Percentiles rank a stretch among this genome's conserved stretches.
Conservation (phyloP, 2,113 vertebrate genomes). For the Chaenogobius annularis region DNA sequence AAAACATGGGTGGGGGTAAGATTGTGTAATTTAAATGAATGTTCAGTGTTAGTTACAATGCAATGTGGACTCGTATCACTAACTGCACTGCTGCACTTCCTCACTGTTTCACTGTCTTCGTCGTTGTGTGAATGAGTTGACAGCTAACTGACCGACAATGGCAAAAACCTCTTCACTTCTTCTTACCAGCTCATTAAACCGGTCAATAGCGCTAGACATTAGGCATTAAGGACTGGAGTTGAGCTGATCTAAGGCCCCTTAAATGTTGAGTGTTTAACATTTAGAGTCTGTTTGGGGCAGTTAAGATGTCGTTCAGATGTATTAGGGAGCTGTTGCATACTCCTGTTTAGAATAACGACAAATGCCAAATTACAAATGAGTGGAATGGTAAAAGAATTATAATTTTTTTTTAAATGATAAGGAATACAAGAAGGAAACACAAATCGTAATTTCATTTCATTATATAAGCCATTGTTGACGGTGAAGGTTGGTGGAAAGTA, state of each 20-base stretch:
- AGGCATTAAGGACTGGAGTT: neutral
- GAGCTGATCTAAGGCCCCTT: neutral
- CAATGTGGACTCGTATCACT: neutral
- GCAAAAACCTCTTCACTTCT: conserved; percentile 3
- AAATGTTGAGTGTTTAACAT: neutral
- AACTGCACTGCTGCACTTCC: conserved; percentile 2
- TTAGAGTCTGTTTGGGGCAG: conserved; percentile 2
- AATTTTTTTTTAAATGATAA: no score
- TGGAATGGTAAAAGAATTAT: no score
- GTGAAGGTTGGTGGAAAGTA: no score
- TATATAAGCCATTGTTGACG: no score
- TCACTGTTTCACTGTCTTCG: conserved; percentile 6
- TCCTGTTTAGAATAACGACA: neutral
- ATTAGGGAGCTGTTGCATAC: neutral
- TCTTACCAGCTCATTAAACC: conserved; percentile 8
- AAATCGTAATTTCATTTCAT: no score
- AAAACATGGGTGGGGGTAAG: no score
- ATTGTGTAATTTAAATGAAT: no score
- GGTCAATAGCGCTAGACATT: neutral
- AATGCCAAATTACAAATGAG: neutral
- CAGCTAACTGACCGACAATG: conserved; percentile 25
- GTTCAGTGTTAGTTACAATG: no score
- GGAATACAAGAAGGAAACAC: no score
- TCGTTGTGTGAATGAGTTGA: conserved; percentile 31
- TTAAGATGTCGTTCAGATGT: neutral